phyloP scores from a whole-genome alignment of 2,797 vertebrate genomes.

The Oreortyx pictus region DNA sequence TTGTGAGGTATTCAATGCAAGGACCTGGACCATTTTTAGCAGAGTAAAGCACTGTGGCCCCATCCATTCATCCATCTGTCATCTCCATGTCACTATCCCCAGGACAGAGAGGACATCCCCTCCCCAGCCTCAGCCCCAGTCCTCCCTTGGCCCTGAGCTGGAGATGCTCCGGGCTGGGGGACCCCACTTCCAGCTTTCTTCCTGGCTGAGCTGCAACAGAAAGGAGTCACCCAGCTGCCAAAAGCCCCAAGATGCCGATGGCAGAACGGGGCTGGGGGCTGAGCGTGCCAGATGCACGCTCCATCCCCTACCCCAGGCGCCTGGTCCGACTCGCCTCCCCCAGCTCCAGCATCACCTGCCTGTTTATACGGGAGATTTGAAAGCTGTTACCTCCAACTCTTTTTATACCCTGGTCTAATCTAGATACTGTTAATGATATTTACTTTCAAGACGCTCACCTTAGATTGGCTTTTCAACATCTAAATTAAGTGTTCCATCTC shows the following conservation, averaged over 20 bases:
- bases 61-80: not conserved
- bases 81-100: not conserved
- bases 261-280: not conserved
- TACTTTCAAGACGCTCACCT: constrained; percentile 73
- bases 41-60: not conserved
- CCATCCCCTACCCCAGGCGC: constrained; percentile 32
- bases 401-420: constrained; percentile 74
- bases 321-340: constrained; percentile 53
- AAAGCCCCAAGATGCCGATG: not conserved
- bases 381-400: constrained; percentile 73
- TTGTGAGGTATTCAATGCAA: accelerated
- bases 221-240: not conserved
- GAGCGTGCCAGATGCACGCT: not conserved
- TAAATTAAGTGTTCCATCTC: constrained; percentile 76
- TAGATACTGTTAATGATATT: constrained; percentile 75
- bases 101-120: not conserved
- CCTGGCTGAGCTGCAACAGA: not conserved
- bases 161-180: not conserved
- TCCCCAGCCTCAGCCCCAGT: not conserved
- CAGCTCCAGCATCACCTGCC: constrained; percentile 60
- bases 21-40: not conserved
- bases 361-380: constrained; percentile 69
- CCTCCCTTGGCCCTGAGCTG: not conserved
- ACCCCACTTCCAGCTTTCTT: not conserved
- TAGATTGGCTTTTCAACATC: constrained; percentile 76